Conservation (phyloP, 2,113 vertebrate genomes). For the Gnathonemus longibarbis region DNA sequence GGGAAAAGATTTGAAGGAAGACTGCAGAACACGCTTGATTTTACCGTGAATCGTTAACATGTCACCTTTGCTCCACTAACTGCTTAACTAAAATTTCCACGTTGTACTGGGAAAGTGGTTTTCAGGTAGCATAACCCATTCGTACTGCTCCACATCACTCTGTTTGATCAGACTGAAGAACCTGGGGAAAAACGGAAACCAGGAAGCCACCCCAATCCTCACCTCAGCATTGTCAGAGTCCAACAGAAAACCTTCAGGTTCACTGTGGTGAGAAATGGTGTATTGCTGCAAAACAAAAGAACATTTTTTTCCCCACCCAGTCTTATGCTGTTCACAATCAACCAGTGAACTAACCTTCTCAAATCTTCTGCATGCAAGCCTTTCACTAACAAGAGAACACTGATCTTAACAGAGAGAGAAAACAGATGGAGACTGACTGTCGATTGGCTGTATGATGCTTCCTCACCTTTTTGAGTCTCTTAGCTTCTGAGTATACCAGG, state of each 20-base stretch:
- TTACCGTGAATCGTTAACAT: background rate
- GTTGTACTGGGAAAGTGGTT: background rate
- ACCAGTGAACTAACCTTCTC: background rate
- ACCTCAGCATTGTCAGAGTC: constrained; percentile 14
- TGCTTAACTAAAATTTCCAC: background rate
- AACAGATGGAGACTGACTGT: background rate
- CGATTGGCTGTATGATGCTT: background rate
- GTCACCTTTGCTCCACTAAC: background rate
- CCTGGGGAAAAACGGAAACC: background rate
- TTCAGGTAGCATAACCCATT: background rate
- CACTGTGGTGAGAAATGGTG: constrained; percentile 11
- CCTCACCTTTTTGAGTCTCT: constrained; percentile 25
- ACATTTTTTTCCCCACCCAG: background rate
- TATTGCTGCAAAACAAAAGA: background rate
- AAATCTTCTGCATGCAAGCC: background rate
- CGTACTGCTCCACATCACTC: background rate
- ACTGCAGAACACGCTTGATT: background rate
- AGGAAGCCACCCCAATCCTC: background rate
- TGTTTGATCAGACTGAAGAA: background rate
- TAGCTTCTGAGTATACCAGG: constrained; percentile 9
- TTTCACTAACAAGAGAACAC: background rate
- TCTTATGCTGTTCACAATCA: background rate
- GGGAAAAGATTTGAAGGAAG: background rate
- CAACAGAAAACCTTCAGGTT: constrained; percentile 12
- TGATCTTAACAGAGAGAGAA: background rate